Conservation (phyloP, 2,797 vertebrate species). For the Alosa sapidissima region DNA sequence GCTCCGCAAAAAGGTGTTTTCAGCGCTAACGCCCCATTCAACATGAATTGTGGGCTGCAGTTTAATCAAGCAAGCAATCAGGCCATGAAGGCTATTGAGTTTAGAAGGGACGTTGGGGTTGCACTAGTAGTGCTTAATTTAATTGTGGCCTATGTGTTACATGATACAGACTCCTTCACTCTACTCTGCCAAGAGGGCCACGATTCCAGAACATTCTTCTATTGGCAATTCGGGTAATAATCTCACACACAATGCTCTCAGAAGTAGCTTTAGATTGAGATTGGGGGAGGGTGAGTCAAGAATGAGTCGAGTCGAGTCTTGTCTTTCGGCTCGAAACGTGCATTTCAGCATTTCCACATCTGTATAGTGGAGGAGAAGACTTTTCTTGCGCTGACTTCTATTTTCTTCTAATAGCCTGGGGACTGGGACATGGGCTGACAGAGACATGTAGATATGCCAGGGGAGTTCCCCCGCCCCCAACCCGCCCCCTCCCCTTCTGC, state of each 20-base stretch:
- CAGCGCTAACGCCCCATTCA: neutral
- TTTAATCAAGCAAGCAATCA: neutral
- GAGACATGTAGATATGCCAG: slow-evolving; percentile 1
- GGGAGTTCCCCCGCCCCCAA: neutral
- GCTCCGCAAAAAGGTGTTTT: slow-evolving; percentile 19
- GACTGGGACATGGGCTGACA: neutral
- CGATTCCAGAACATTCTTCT: neutral
- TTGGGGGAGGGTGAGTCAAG: neutral
- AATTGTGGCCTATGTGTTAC: slow-evolving; percentile 2
- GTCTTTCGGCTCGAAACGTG: neutral
- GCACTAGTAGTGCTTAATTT: neutral
- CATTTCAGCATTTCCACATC: neutral
- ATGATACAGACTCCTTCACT: neutral
- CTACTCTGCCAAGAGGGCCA: neutral
- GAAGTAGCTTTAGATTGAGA: slow-evolving; percentile 5
- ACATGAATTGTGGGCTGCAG: neutral
- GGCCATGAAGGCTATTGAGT: slow-evolving; percentile 14
- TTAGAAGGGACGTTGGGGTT: neutral
- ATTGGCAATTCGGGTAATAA: neutral
- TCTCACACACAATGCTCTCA: neutral
- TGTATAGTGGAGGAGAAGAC: neutral
- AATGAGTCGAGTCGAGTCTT: neutral
- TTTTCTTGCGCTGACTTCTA: neutral
- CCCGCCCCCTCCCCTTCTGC: neutral
- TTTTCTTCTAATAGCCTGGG: neutral